phyloP scores from a whole-genome alignment of 2,888 invertebrate genomes.

The Sycophila texana region DNA sequence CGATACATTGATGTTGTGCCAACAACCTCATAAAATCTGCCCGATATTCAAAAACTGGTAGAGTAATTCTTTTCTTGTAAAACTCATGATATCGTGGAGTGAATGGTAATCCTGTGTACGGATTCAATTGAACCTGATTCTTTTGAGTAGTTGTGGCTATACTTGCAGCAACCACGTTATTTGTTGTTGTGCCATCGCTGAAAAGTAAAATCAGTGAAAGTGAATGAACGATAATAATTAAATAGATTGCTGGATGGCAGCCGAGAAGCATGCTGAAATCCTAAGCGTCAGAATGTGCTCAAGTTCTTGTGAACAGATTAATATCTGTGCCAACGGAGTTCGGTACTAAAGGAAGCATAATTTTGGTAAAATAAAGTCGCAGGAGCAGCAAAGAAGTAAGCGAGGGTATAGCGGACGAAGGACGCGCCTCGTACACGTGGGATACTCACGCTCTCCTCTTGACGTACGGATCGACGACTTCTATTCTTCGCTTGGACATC shows the following conservation, averaged over 20 bases:
- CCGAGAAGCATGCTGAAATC: no score
- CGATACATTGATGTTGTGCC: conserved; percentile 95
- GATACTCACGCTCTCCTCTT: conserved; percentile 84
- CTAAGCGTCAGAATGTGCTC: no score
- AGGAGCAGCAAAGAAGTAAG: not conserved
- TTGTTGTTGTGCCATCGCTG: conserved; percentile 59
- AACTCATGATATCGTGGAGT: conserved; percentile 93
- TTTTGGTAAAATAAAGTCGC: not conserved
- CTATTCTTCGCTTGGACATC: conserved; percentile 92
- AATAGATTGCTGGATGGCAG: no score
- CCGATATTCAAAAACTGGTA: conserved; percentile 99
- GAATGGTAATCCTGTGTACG: conserved; percentile 88
- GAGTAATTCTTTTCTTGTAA: conserved; percentile 89
- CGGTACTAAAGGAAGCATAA: no score
- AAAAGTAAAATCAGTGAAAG: not conserved
- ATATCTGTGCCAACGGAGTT: not conserved
- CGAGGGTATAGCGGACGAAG: not conserved
- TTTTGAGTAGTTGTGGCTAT: conserved; percentile 77
- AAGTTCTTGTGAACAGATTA: not conserved
- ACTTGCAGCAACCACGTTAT: conserved; percentile 72
- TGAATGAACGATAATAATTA: no score
- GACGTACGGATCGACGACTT: conserved; percentile 89
- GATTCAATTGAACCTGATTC: conserved; percentile 79
- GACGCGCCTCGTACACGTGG: not conserved
- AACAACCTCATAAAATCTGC: conserved; percentile 96